These are phyloP conservation scores for Scaeva pyrastri DNA, from an alignment of 2,888 invertebrate genomes.

Conservation along the genomic window DNA sequence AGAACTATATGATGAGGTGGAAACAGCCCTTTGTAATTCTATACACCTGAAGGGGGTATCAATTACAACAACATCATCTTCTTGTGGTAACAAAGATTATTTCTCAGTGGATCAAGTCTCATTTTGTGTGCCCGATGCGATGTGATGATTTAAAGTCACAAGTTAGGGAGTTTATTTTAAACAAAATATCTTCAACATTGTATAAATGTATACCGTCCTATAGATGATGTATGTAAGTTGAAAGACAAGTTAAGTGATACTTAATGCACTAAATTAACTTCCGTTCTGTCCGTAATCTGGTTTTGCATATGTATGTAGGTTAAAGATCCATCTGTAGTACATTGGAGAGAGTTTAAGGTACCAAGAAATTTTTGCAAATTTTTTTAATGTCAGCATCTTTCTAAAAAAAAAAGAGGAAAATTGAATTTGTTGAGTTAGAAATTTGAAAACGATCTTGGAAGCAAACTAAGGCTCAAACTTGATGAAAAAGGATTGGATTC, in stretches of 20 bases:
- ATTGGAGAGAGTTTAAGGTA: no score
- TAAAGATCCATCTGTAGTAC: no score
- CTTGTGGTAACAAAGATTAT: constrained; percentile 53
- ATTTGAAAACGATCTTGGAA: no score
- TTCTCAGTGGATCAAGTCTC: constrained; percentile 72
- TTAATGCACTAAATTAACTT: background rate
- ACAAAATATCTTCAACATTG: background rate
- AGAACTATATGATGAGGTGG: constrained; percentile 24
- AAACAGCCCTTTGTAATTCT: constrained; percentile 57
- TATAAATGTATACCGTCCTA: no score
- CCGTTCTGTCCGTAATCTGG: background rate
- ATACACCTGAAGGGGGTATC: constrained; percentile 50
- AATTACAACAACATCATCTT: constrained; percentile 55
- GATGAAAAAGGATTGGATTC: no score
- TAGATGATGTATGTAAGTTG: no score
- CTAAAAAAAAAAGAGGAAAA: no score
- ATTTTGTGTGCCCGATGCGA: constrained; percentile 8
- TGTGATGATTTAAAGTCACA: constrained; percentile 50
- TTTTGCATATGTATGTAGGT: no score
- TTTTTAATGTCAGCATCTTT: no score
- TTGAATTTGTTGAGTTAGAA: no score
- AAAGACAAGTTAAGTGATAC: constrained; percentile 11
- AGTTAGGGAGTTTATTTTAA: background rate
- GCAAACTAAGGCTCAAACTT: no score
- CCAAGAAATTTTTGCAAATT: no score